A percentile compares a stretch with the other conserved stretches of the same genome.
These are phyloP conservation scores for Willisornis vidua DNA, from an alignment of 2,113 vertebrate species.

Conservation along the genomic window DNA sequence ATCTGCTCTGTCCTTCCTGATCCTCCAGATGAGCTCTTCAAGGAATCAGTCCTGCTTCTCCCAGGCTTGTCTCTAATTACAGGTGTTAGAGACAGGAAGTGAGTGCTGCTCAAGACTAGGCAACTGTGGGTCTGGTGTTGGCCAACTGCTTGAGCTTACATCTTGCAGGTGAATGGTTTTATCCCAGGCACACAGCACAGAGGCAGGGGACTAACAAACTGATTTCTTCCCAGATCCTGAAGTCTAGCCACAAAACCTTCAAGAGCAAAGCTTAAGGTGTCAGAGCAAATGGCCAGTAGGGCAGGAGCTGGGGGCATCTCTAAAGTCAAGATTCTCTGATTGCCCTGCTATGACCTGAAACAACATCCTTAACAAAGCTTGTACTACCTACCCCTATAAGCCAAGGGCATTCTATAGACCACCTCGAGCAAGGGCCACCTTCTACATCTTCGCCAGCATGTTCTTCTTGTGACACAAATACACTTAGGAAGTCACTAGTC, in stretches of 20 bases:
- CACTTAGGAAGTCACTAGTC: background rate
- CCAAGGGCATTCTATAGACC: background rate
- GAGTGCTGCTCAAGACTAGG: background rate
- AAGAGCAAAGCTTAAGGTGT: background rate
- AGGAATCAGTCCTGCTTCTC: background rate
- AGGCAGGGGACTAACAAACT: background rate
- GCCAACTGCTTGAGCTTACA: background rate
- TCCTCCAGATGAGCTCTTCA: background rate
- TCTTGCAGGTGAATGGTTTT: background rate
- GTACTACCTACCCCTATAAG: background rate
- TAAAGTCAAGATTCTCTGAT: background rate
- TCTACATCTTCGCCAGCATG: accelerated
- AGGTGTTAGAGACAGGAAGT: background rate
- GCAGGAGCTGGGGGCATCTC: background rate
- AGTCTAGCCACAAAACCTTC: background rate
- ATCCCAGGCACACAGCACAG: background rate
- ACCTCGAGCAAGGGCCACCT: background rate
- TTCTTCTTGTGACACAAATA: background rate
- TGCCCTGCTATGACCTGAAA: background rate
- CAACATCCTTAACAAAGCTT: background rate
- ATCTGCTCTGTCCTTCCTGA: background rate
- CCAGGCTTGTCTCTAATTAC: background rate
- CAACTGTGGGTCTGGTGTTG: background rate
- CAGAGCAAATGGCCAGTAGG: background rate
- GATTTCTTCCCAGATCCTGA: background rate